Evolutionary conservation across 2,888 invertebrate genomes (phyloP), one percentile per base, ranked within the genome.

Genomic region (Conus canariensis): DNA sequence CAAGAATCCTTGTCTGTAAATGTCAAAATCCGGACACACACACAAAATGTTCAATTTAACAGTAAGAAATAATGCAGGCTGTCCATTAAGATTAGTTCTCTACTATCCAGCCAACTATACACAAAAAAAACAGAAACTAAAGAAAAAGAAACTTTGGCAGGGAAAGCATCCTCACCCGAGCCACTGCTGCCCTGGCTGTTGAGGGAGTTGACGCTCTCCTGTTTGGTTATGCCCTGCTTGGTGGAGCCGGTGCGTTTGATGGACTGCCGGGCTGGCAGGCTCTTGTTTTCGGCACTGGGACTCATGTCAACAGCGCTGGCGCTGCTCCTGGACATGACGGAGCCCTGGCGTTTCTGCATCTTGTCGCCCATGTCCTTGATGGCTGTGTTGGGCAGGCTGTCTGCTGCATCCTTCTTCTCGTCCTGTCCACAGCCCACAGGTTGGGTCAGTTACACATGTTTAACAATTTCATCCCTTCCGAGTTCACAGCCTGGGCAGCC

Each of bases 181-280:
- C 92, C 92, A 70, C 90, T 91, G 90, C 93, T 94, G 67, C 91
- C 92, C 85, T 94, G 93, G 64, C 94, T 93, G 85, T 91, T 91
- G 56, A 92, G 93, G 16, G 94, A 94, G 87, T 92, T 92, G 22
- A 92, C 90, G 89, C 95, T 95, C 87, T 95, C 95, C 88, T 94
- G 94, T 90, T 95, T 95, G 88, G 87, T 91, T 83, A 95, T 90
- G 16, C 92, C 90, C 14, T 92, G 88, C 8, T 91, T 90, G 83
- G 91, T 90, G 14, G 93, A 93, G 12, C 70, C 64, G 30, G 74
- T 60, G 59, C 89, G 89, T 22, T n/a, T 45, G 91, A 93, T 58
- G 25, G 89, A 85, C 10, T 70, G 85, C 2, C 60, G 58, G n/a
- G 67, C 25, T 22, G 82, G 64, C 88, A 56, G 83, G 64, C 30